Base-by-base conservation (phyloP, 2,888 invertebrate species). In the Platycnemis pennipes region DNA sequence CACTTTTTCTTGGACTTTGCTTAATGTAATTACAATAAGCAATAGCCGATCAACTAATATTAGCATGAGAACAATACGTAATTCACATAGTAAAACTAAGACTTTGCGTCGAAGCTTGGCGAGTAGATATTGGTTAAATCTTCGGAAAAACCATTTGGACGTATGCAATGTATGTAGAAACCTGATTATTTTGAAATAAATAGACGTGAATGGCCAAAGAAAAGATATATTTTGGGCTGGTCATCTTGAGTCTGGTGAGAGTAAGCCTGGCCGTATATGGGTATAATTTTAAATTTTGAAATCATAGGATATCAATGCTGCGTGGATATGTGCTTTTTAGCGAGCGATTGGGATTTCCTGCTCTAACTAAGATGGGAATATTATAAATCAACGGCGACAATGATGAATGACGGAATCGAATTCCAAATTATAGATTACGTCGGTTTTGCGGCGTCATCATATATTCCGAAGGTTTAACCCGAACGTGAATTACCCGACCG, bases 401-500 rank as follows among this genome's bases (percentile, higher is more conserved):
- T 69, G 91, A 42, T 44, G 91, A 69, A 91, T 44, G 16, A 13
- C 37, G 89, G 42, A n/a, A 56, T 89, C 42, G 56, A 42, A 56
- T 63, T 31, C 37, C 26, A 63, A 69, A 53, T 63, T 63, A 44
- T 49, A 63, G 63, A 69, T 91, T 69, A n/a, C 44, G 26, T 42
- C 16, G 63, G 69, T 91, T 91, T 91, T 31, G n/a, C 26, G 91
- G 53, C 42, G 69, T 44, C 91, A 63, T 91, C 63, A 69, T 91
- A 44, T 91, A 91, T 63, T 91, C 91, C 11, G 44, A 42, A 69
- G 69, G 91, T 91, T 91, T 91, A 53, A 91, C 42, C 63, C 16
- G 44, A 26, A 63, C 26, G 63, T 44, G 63, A 63, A 63, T 91
- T 69, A 91, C 63, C 37, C 63, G 63, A 69, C 26, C 56, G 42